Evolutionary conservation across 2,888 invertebrate genomes (phyloP).

Genomic region (Leucophenga montana): DNA sequence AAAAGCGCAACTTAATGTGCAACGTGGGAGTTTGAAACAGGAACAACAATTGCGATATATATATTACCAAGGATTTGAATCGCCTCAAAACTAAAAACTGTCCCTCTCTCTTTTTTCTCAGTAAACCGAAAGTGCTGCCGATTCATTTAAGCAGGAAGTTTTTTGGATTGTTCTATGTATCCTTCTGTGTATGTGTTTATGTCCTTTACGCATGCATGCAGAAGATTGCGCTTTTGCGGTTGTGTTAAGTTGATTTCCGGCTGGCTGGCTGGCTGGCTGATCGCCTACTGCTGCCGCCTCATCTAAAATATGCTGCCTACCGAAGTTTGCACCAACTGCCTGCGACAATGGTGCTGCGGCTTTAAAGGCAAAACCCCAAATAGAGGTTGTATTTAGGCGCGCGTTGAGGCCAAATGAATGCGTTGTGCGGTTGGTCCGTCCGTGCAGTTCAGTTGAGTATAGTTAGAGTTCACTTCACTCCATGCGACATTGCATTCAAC

Average conservation of each 20-base stretch:
- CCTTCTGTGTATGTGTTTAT: background rate
- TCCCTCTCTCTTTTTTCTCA: background rate
- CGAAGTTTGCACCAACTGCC: background rate
- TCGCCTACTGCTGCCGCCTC: conserved; percentile 4
- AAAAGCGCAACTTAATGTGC: conserved; percentile 64
- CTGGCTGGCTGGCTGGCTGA: conserved; percentile 35
- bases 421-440: background rate
- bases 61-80: background rate
- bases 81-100: conserved; percentile 8
- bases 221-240: conserved; percentile 68
- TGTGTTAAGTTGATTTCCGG: conserved; percentile 66
- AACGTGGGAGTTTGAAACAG: conserved; percentile 46
- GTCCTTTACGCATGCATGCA: conserved; percentile 12
- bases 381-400: background rate
- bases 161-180: background rate
- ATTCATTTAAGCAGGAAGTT: conserved; percentile 19
- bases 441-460: background rate
- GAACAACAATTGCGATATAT: conserved; percentile 1
- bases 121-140: background rate
- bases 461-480: background rate
- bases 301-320: background rate
- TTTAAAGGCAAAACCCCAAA: conserved; percentile 1
- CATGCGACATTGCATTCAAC: background rate
- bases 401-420: too few relatives aligned
- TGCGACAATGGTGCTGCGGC: conserved; percentile 3